A percentile compares a stretch with the other conserved stretches of the same genome.
These are phyloP conservation scores for Acanthacorydalis orientalis DNA, from an alignment of 2,888 invertebrate species.

Conservation along the genomic window DNA sequence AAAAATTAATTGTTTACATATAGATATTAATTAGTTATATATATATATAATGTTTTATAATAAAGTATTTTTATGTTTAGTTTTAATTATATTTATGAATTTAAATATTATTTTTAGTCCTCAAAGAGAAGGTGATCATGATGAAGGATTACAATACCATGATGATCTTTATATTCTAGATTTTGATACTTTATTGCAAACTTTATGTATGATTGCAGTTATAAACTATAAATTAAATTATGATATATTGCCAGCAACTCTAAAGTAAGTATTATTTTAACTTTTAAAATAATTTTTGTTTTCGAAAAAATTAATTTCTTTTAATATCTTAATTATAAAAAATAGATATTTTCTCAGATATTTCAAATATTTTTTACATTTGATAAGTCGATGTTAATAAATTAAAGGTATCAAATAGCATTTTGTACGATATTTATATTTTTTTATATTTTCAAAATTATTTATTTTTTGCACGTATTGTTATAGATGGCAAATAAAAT, in stretches of 20 bases:
- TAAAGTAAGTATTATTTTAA: constrained; percentile 34
- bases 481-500: constrained; percentile 45
- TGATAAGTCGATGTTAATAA: too few species aligned
- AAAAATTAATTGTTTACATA: not conserved
- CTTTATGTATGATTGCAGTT: constrained; percentile 49
- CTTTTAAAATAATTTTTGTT: too few species aligned
- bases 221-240: constrained; percentile 46
- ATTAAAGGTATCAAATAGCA: not conserved
- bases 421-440: not conserved
- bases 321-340: too few species aligned
- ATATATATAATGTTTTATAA: not conserved
- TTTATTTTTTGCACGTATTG: constrained; percentile 8
- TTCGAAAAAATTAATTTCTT: too few species aligned
- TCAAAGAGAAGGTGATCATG: constrained; percentile 21
- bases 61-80: not conserved
- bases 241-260: constrained; percentile 40
- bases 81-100: not conserved
- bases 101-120: constrained; percentile 5
- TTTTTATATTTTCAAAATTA: not conserved
- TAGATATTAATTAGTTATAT: too few species aligned
- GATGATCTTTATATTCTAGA: constrained; percentile 72
- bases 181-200: constrained; percentile 57
- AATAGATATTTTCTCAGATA: too few species aligned
- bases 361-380: too few species aligned
- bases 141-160: constrained; percentile 51